Evolutionary conservation across 2,797 vertebrate genomes (phyloP), one percentile per base, ranked within the genome.

Genomic region (Heliangelus exortis): DNA sequence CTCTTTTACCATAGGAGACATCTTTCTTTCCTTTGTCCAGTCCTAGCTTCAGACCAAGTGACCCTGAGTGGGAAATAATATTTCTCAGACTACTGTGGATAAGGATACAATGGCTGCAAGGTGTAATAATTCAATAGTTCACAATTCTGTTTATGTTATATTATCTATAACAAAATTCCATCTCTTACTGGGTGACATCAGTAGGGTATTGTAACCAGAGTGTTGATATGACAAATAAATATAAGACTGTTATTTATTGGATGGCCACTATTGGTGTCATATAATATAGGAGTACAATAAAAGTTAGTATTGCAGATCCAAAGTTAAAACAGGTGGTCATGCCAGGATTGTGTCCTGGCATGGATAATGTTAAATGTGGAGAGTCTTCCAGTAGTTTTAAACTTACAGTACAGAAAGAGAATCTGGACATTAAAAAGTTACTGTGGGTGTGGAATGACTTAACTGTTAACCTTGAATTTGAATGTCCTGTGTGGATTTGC

Each of bases 131-230:
- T 43, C n/a, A 83, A 3, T 53, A 69, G 50, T 65, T 96, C 51
- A 81, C 75, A 58, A 36, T 95, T 94, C 62, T 96, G 68, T 97
- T 97, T 97, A 93, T 85, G 94, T 90, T 62, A 81, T 95, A 88
- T 87, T 84, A 94, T 90, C 74, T 82, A 81, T 45, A 90, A 82
- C 73, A 92, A 89, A 93, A 85, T 31, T 93, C 71, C 84, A 86
- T 53, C 66, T 95, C 85, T 87, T 94, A 91, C 47, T 51, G 63
- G 41, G 67, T 96, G 78, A 95, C 75, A 97, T 95, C 74, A 90
- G 84, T 76, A 81, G 78, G 78, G 61, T 84, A 96, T 93, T 86
- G 87, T 90, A 91, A 79, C 74, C 84, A 65, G 58, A 58, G 31
- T 73, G 80, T 33, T 94, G 74, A 69, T 96, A 85, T 73, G 79